Percentiles rank a stretch among this genome's conserved stretches.
phyloP scores from a whole-genome alignment of 2,797 vertebrate species.

The Girardinus metallicus region DNA sequence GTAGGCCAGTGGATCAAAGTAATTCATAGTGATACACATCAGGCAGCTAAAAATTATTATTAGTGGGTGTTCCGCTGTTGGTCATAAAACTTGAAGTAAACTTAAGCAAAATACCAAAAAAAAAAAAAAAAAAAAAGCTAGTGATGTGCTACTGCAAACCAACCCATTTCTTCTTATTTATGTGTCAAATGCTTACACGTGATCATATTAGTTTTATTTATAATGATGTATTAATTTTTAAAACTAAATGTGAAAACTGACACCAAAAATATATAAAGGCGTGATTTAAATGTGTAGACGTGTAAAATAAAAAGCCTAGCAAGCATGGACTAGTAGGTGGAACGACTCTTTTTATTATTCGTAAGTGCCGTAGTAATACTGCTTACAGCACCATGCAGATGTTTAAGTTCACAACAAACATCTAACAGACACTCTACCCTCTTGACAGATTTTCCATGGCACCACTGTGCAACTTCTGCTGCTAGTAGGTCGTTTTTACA shows the following conservation, averaged over 20 bases:
- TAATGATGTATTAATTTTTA: neutral
- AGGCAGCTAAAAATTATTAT: neutral
- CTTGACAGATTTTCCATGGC: neutral
- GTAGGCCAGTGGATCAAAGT: neutral
- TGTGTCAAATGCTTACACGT: neutral
- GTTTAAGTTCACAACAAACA: neutral
- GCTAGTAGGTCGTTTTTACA: neutral
- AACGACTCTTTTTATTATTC: neutral
- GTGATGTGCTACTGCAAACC: neutral
- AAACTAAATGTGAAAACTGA: neutral
- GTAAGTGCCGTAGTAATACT: neutral
- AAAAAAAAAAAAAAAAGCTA: neutral
- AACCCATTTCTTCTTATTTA: neutral
- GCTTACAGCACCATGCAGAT: neutral
- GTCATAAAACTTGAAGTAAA: neutral
- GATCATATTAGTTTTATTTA: neutral
- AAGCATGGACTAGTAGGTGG: neutral
- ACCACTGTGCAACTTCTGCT: neutral
- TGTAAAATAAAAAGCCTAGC: neutral
- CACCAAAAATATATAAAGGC: neutral
- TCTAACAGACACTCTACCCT: neutral
- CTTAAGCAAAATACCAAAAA: neutral
- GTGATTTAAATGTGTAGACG: neutral
- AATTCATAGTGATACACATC: neutral
- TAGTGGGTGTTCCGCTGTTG: neutral